phyloP scores from a whole-genome alignment of 2,888 invertebrate genomes.

The Hirtodrosophila alboralis region DNA sequence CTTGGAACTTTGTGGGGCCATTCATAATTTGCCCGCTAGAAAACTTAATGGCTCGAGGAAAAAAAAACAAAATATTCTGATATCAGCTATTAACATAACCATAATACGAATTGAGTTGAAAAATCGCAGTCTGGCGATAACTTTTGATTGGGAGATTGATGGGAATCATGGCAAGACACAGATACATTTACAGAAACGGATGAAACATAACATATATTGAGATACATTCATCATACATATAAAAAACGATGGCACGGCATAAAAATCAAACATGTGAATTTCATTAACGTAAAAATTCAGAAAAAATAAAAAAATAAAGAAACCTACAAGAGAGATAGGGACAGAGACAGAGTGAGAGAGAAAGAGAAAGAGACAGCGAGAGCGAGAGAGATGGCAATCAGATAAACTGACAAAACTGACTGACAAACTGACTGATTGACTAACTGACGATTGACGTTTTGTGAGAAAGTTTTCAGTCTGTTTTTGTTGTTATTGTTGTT shows the following conservation, averaged over 20 bases:
- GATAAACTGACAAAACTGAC: constrained; percentile 39
- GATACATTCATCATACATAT: constrained; percentile 67
- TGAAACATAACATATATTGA: constrained; percentile 25
- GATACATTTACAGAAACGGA: constrained; percentile 8
- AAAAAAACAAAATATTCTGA: constrained; percentile 18
- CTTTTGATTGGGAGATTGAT: constrained; percentile 58
- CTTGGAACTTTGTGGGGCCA: constrained; percentile 13
- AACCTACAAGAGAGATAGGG: constrained; percentile 51
- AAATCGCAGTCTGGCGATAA: constrained; percentile 17
- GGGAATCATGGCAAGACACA: constrained; percentile 14
- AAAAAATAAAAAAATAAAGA: constrained; percentile 24
- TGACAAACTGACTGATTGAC: constrained; percentile 15
- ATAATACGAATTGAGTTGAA: constrained; percentile 31
- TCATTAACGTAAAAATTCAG: constrained; percentile 64
- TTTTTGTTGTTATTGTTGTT: too few relatives aligned
- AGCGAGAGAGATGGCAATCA: constrained; percentile 30
- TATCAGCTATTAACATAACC: constrained; percentile 52
- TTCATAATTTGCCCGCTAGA: constrained; percentile 40
- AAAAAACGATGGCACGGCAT: constrained; percentile 55
- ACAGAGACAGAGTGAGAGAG: constrained; percentile 63
- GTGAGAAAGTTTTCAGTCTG: constrained; percentile 73
- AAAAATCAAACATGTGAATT: constrained; percentile 72
- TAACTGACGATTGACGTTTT: constrained; percentile 33
- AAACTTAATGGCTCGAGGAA: constrained; percentile 16
- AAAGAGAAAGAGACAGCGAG: constrained; percentile 67